Evolutionary conservation across 2,888 invertebrate genomes (phyloP).

Genomic region (Pandemis corylana): DNA sequence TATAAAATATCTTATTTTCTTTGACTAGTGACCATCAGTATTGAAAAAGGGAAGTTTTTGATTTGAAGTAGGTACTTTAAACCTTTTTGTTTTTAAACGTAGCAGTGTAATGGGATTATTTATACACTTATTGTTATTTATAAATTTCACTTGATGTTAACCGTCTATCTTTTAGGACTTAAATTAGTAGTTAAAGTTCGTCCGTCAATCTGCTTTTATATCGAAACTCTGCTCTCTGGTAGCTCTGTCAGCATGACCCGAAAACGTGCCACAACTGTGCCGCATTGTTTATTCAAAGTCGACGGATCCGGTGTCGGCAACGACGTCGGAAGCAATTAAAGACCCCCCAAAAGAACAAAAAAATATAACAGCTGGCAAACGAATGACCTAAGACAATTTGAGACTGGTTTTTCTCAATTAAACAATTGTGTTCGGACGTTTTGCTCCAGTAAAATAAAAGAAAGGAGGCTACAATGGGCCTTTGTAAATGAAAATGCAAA

Average conservation of each 20-base stretch:
- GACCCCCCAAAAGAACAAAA: conserved; percentile 35
- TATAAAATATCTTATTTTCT: no score
- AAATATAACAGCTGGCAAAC: conserved; percentile 40
- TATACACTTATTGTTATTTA: no score
- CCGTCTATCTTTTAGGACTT: no score
- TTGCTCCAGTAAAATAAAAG: conserved; percentile 31
- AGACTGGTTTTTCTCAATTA: conserved; percentile 41
- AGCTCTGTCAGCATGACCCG: conserved; percentile 14
- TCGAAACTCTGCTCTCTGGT: background rate
- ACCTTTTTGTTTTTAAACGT: no score
- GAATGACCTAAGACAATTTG: conserved; percentile 41
- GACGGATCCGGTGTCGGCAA: conserved; percentile 46
- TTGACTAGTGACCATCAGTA: no score
- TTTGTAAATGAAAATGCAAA: conserved; percentile 33
- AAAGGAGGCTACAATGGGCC: conserved; percentile 23
- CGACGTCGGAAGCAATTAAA: conserved; percentile 55
- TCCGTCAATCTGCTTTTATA: background rate
- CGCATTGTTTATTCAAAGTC: conserved; percentile 50
- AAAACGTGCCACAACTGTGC: conserved; percentile 41
- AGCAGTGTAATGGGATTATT: no score
- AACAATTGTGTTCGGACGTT: conserved; percentile 37
- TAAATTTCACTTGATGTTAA: no score
- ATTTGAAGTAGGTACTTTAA: no score
- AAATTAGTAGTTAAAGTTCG: no score
- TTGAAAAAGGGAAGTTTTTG: no score